These are phyloP conservation scores for Passer domesticus DNA, from an alignment of 2,113 vertebrate species.

Conservation along the genomic window DNA sequence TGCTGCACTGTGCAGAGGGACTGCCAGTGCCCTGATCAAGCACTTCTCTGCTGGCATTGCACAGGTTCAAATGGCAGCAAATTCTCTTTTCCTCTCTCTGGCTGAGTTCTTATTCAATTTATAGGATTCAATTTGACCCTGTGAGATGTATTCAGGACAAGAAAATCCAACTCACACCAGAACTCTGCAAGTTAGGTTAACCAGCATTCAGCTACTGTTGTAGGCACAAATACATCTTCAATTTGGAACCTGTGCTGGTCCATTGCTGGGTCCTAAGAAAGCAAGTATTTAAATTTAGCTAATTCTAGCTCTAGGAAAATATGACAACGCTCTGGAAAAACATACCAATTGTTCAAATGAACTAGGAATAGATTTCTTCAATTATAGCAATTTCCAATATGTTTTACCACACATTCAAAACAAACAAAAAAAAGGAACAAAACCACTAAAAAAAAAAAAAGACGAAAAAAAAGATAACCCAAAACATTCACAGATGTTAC, in stretches of 20 bases:
- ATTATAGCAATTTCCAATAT: not conserved
- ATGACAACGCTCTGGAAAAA: not conserved
- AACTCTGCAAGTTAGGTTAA: not conserved
- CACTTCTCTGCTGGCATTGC: not conserved
- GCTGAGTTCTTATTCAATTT: not conserved
- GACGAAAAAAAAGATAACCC: not conserved
- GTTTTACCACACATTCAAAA: not conserved
- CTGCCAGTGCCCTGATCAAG: not conserved
- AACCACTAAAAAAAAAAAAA: not conserved
- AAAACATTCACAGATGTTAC: constrained; percentile 6
- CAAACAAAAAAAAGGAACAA: not conserved
- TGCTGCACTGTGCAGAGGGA: not conserved
- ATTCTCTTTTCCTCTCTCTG: not conserved
- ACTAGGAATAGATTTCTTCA: not conserved
- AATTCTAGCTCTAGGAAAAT: not conserved
- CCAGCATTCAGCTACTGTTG: not conserved
- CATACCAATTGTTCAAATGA: not conserved
- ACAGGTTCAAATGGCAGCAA: not conserved
- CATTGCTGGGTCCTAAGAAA: not conserved
- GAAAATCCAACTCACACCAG: not conserved
- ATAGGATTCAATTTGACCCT: not conserved
- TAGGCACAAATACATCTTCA: not conserved
- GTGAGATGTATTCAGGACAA: not conserved
- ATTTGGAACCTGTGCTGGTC: not conserved
- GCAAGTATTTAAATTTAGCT: not conserved